A percentile compares a stretch with the other conserved stretches of the same genome.
Evolutionary conservation across 2,797 vertebrate species (phyloP).

Genomic region (Platyrinchus mystaceus): DNA sequence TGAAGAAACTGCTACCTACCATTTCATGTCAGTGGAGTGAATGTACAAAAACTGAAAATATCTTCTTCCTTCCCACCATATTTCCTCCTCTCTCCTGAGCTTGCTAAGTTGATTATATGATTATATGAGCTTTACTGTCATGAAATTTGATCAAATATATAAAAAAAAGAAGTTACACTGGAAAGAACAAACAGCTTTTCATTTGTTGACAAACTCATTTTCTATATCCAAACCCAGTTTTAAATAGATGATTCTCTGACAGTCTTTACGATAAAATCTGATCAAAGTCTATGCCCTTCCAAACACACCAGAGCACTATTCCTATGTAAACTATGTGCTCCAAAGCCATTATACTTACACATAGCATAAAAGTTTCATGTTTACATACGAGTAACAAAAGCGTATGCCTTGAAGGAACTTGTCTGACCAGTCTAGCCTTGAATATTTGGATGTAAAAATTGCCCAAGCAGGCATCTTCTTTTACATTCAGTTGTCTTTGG

Average conservation of each 20-base stretch:
- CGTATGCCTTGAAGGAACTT: neutral
- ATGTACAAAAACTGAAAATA: neutral
- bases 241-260: neutral
- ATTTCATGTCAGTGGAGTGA: neutral
- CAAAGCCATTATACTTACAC: neutral
- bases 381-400: neutral
- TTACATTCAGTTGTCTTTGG: neutral
- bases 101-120: neutral
- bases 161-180: neutral
- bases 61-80: neutral
- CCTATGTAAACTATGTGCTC: neutral
- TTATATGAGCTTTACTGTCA: neutral
- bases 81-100: neutral
- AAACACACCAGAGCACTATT: neutral
- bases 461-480: neutral
- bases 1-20: neutral
- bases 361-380: neutral
- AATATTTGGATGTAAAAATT: neutral
- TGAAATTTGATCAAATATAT: neutral
- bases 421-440: neutral
- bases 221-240: neutral
- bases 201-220: neutral
- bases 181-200: neutral
- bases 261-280: neutral
- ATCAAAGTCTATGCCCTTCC: neutral